Percentiles rank a stretch among this genome's conserved stretches.
phyloP scores from a whole-genome alignment of 1,140 invertebrate genomes.

The Formica selysi region DNA sequence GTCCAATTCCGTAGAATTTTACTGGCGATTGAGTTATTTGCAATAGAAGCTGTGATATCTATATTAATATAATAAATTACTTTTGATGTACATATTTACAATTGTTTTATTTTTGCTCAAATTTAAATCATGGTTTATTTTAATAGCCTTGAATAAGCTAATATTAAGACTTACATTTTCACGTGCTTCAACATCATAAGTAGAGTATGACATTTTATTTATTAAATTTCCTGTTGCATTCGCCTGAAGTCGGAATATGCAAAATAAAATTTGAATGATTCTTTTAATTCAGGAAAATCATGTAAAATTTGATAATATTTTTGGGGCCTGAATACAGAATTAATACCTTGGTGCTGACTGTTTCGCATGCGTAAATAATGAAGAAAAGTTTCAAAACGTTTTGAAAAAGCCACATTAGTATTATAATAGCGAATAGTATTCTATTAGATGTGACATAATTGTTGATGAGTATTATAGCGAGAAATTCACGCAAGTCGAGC shows the following conservation, averaged over 20 bases:
- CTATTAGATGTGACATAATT: not conserved
- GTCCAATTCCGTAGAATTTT: constrained; percentile 17
- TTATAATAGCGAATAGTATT: not conserved
- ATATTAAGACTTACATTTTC: constrained; percentile 26
- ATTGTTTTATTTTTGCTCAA: not conserved
- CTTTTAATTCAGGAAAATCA: not conserved
- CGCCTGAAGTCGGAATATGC: not conserved
- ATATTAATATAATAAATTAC: not conserved
- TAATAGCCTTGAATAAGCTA: not conserved
- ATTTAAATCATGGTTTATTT: constrained; percentile 9
- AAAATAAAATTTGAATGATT: not conserved
- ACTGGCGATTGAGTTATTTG: not conserved
- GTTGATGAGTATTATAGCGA: not conserved
- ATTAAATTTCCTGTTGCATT: not conserved
- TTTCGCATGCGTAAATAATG: constrained; percentile 17
- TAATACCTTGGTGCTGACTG: constrained; percentile 8
- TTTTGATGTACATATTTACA: not conserved
- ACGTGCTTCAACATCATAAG: not conserved
- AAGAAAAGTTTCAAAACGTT: constrained; percentile 3
- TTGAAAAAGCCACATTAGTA: not conserved
- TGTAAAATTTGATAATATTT: not conserved
- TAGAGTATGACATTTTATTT: not conserved
- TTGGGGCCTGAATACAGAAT: not conserved
- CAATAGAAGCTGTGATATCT: constrained; percentile 7
- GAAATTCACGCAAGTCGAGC: not conserved